Evolutionary conservation across 53 echinoderm and acorn worm genomes (phyloP).

Genomic region (Crossaster papposus): DNA sequence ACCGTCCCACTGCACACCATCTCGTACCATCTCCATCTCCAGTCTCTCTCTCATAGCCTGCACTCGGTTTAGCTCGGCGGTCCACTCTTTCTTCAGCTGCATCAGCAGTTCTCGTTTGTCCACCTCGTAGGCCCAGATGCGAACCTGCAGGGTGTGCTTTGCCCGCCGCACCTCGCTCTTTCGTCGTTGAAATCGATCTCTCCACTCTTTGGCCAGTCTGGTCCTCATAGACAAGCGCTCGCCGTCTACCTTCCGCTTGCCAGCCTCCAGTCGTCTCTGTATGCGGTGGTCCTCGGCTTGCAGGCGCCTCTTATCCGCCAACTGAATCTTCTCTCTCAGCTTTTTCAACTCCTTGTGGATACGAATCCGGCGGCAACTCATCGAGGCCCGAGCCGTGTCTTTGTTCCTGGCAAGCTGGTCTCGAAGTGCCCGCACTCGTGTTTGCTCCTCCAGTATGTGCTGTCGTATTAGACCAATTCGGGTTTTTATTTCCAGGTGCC

Average conservation of each 20-base stretch:
- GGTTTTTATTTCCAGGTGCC: conserved; percentile 5
- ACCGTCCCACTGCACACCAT: conserved; percentile 24
- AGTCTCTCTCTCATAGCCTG: conserved; percentile 25
- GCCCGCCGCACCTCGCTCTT: conserved; percentile 15
- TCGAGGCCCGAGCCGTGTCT: conserved; percentile 11
- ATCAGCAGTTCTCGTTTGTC: conserved; percentile 23
- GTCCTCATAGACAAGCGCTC: conserved; percentile 25
- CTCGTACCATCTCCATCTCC: conserved; percentile 27
- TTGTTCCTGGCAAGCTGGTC: conserved; percentile 22
- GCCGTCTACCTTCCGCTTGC: conserved; percentile 26
- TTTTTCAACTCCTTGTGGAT: conserved; percentile 39
- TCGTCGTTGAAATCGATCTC: conserved; percentile 5
- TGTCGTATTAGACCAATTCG: conserved; percentile 24
- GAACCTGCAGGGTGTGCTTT: neutral
- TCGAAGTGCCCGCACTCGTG: neutral
- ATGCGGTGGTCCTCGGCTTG: conserved; percentile 25
- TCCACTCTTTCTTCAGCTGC: conserved; percentile 45
- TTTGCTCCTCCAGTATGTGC: conserved; percentile 21
- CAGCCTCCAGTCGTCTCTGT: conserved; percentile 17
- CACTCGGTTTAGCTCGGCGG: neutral
- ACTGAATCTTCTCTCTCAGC: conserved; percentile 12
- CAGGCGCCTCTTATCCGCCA: conserved; percentile 23
- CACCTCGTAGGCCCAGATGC: neutral
- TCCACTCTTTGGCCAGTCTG: conserved; percentile 36
- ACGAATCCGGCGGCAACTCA: conserved; percentile 52